These are phyloP conservation scores for Leistus spinibarbis DNA, from an alignment of 2,888 invertebrate species.

Conservation along the genomic window DNA sequence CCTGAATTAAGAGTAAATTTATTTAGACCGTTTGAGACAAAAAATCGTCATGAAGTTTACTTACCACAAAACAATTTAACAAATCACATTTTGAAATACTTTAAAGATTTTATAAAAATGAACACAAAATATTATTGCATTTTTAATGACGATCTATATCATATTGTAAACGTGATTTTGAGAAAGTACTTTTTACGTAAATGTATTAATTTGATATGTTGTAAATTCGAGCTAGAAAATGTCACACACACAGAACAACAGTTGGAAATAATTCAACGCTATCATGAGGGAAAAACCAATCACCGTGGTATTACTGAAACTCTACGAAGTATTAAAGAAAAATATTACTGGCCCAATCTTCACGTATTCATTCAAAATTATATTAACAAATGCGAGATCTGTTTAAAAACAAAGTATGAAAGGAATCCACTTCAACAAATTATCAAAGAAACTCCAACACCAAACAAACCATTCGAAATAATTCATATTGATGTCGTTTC, in stretches of 20 bases:
- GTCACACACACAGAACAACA: too few relatives aligned
- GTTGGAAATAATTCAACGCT: too few relatives aligned
- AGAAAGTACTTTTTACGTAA: neutral
- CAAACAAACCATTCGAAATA: too few relatives aligned
- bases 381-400: too few relatives aligned
- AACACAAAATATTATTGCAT: slow-evolving; percentile 2
- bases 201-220: neutral
- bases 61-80: neutral
- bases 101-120: neutral
- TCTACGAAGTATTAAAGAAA: neutral
- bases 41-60: neutral
- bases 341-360: slow-evolving; percentile 30
- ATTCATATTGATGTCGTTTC: too few relatives aligned
- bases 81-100: neutral
- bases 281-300: slow-evolving; percentile 35
- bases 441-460: too few relatives aligned
- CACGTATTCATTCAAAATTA: slow-evolving; percentile 4
- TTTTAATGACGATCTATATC: neutral
- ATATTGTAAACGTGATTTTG: neutral
- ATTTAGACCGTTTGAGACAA: neutral
- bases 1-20: neutral
- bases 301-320: slow-evolving; percentile 23
- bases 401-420: too few relatives aligned
- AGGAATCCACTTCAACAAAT: too few relatives aligned
- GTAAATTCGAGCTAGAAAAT: too few relatives aligned